Percentiles rank a stretch among this genome's conserved stretches.
Evolutionary conservation across 2,113 vertebrate species (phyloP).

Genomic region (Saguinus imperator): DNA sequence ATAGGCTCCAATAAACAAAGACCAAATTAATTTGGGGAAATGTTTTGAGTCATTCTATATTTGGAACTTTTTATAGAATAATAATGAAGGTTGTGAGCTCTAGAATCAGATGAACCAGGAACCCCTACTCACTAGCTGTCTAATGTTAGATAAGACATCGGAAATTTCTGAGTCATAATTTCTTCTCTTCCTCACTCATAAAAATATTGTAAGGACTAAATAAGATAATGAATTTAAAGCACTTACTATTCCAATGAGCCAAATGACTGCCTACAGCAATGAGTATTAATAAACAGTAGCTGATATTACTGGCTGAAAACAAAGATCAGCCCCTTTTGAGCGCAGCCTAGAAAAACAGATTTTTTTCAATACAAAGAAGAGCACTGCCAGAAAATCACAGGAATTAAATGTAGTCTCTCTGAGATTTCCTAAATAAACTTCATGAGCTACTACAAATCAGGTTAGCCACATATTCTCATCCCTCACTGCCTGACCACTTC

Average conservation of each 20-base stretch:
- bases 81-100: not conserved
- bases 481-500: not conserved
- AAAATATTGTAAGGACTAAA: not conserved
- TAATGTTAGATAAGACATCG: not conserved
- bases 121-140: not conserved
- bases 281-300: slow-evolving; percentile 40
- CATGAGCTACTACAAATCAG: not conserved
- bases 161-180: not conserved
- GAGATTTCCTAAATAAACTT: not conserved
- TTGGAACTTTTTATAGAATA: not conserved
- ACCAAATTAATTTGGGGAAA: not conserved
- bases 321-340: not conserved
- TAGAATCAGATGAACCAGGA: not conserved
- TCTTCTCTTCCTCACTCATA: slow-evolving; percentile 24
- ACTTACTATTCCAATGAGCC: slow-evolving; percentile 10
- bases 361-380: not conserved
- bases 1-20: not conserved
- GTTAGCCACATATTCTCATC: not conserved
- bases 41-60: not conserved
- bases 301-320: not conserved
- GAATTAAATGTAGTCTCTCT: not conserved
- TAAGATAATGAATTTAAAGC: slow-evolving; percentile 22
- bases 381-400: not conserved
- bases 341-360: not conserved
- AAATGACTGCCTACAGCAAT: slow-evolving; percentile 18